phyloP scores from a whole-genome alignment of 1,140 invertebrate species.

The Fopius arisanus region DNA sequence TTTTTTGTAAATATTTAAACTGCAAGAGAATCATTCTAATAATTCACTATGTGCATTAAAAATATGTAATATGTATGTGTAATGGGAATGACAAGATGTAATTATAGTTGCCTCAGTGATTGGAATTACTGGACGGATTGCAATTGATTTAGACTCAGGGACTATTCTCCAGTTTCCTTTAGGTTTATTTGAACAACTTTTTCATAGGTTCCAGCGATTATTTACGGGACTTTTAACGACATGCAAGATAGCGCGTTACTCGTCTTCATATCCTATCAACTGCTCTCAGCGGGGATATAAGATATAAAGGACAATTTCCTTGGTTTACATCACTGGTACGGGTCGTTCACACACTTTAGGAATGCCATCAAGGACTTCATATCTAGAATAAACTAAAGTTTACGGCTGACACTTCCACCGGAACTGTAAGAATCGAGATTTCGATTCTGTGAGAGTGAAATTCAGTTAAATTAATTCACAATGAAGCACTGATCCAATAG shows the following conservation, averaged over 20 bases:
- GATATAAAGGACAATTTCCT: constrained; percentile 7
- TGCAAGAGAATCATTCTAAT: too few species aligned
- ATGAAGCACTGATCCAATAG: neutral
- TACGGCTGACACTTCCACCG: neutral
- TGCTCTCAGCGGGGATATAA: neutral
- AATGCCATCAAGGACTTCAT: neutral
- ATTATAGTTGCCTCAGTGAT: too few species aligned
- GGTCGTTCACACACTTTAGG: neutral
- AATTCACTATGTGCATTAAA: too few species aligned
- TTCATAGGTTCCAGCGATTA: neutral
- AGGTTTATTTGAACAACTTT: neutral
- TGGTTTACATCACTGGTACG: neutral
- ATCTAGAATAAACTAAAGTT: neutral
- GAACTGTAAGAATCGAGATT: neutral
- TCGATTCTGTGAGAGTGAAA: neutral
- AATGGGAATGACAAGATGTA: too few species aligned
- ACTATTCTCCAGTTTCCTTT: neutral
- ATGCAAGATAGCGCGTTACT: neutral
- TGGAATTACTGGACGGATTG: too few species aligned
- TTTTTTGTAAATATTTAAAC: too few species aligned
- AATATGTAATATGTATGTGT: too few species aligned
- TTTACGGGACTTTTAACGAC: neutral
- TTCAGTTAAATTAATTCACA: neutral
- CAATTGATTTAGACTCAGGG: neutral
- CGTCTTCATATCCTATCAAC: neutral